Conservation (phyloP, 2,888 invertebrate genomes). For the Drosophila sordidapex region DNA sequence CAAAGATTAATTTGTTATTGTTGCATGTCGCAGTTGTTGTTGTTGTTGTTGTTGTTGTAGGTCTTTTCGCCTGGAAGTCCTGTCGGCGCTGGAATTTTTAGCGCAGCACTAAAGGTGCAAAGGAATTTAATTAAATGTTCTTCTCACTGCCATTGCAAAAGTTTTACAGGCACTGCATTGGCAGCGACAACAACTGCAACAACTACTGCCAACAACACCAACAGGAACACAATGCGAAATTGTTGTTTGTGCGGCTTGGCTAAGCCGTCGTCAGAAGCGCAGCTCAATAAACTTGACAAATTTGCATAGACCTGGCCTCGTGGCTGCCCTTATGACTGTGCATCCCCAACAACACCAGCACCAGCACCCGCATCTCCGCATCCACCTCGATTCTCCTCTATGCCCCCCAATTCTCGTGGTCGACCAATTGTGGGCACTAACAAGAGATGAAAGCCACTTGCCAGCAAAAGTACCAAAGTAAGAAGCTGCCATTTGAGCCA, state of each 20-base stretch:
- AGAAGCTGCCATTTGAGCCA: conserved; percentile 18
- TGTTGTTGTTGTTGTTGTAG: conserved; percentile 30
- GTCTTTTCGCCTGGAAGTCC: conserved; percentile 49
- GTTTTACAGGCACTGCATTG: conserved; percentile 56
- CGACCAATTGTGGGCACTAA: conserved; percentile 33
- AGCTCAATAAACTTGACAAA: conserved; percentile 73
- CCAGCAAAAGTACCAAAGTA: conserved; percentile 26
- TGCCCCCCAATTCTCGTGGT: background rate
- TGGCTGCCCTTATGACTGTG: conserved; percentile 28
- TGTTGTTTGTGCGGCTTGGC: conserved; percentile 37
- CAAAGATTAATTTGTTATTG: conserved; percentile 81
- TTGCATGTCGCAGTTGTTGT: conserved; percentile 44
- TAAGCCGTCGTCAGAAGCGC: conserved; percentile 39
- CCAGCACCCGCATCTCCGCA: background rate
- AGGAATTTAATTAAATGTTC: conserved; percentile 80
- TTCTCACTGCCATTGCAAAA: conserved; percentile 55
- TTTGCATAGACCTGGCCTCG: conserved; percentile 54
- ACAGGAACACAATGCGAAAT: conserved; percentile 50
- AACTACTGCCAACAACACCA: conserved; percentile 15
- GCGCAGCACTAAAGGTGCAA: conserved; percentile 80
- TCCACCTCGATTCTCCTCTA: background rate
- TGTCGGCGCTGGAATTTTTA: conserved; percentile 71
- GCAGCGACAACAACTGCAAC: conserved; percentile 18
- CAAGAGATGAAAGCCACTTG: conserved; percentile 50
- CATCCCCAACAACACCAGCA: background rate